Evolutionary conservation across 2,113 vertebrate species (phyloP).

Genomic region (Eleginops maclovinus): DNA sequence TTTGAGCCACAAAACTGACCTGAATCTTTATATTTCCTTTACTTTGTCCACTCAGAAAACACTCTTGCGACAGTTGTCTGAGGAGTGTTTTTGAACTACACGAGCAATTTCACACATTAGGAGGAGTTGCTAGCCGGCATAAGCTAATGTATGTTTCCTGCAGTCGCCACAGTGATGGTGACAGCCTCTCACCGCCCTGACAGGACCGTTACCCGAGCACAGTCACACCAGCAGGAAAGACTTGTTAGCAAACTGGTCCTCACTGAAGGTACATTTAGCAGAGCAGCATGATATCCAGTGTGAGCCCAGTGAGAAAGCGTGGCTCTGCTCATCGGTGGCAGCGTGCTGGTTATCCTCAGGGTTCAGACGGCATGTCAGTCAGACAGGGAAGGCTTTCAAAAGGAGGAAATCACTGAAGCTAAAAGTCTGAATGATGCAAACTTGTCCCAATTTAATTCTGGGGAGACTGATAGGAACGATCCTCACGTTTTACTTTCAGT

Average conservation of each 20-base stretch:
- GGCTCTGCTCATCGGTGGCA: slow-evolving; percentile 52
- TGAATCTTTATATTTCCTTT: too few relatives aligned
- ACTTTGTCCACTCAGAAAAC: too few relatives aligned
- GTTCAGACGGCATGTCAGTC: background rate
- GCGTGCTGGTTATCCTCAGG: slow-evolving; percentile 18
- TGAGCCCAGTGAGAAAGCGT: slow-evolving; percentile 66
- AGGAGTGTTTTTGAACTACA: slow-evolving; percentile 67
- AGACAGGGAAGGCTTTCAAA: background rate
- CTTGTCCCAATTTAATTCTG: background rate
- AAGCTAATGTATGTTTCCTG: slow-evolving; percentile 75
- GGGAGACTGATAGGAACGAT: background rate
- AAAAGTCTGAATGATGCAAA: background rate
- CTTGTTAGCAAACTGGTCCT: slow-evolving; percentile 80
- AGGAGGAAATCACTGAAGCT: background rate
- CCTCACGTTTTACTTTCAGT: background rate
- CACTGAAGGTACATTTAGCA: slow-evolving; percentile 73
- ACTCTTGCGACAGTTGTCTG: slow-evolving; percentile 41
- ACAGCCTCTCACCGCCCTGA: slow-evolving; percentile 79
- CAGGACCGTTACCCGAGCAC: slow-evolving; percentile 70
- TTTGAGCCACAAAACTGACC: too few relatives aligned
- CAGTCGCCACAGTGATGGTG: slow-evolving; percentile 63
- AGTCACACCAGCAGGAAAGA: slow-evolving; percentile 69
- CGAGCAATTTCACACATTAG: slow-evolving; percentile 81
- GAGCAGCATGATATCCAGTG: slow-evolving; percentile 69
- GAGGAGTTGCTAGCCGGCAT: slow-evolving; percentile 69